phyloP scores from a whole-genome alignment of 2,113 vertebrate genomes.

The Hyaena hyaena region DNA sequence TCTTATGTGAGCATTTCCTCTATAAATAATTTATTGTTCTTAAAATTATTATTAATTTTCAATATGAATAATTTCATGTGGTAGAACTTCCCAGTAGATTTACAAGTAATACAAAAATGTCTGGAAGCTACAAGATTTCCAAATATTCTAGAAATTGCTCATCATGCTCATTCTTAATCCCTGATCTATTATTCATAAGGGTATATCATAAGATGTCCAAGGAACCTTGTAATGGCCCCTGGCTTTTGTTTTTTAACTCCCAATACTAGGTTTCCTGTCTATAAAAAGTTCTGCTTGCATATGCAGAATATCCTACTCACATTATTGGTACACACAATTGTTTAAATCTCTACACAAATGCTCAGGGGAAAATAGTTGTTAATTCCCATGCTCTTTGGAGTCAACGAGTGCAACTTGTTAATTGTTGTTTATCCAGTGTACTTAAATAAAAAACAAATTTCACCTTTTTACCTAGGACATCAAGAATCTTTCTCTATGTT shows the following conservation, averaged over 20 bases:
- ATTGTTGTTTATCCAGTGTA: not conserved
- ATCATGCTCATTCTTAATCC: not conserved
- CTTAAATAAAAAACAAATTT: not conserved
- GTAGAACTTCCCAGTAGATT: not conserved
- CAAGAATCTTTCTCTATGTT: not conserved
- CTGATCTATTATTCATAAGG: not conserved
- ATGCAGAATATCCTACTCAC: not conserved
- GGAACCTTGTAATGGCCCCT: accelerated
- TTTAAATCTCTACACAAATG: not conserved
- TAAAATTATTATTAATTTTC: not conserved
- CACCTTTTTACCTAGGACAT: not conserved
- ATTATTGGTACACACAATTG: not conserved
- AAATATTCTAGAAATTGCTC: not conserved
- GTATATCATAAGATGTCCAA: not conserved
- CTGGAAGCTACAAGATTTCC: not conserved
- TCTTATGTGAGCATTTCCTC: not conserved
- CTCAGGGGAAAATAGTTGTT: not conserved
- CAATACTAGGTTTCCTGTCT: not conserved
- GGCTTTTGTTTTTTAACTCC: not conserved
- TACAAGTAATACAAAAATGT: not conserved
- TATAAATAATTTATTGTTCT: not conserved
- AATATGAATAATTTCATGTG: not conserved
- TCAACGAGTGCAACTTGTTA: not conserved
- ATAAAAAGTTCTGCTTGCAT: not conserved
- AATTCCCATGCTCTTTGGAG: not conserved